These are phyloP conservation scores for Symphodus melops DNA, from an alignment of 2,113 vertebrate species.

Conservation along the genomic window DNA sequence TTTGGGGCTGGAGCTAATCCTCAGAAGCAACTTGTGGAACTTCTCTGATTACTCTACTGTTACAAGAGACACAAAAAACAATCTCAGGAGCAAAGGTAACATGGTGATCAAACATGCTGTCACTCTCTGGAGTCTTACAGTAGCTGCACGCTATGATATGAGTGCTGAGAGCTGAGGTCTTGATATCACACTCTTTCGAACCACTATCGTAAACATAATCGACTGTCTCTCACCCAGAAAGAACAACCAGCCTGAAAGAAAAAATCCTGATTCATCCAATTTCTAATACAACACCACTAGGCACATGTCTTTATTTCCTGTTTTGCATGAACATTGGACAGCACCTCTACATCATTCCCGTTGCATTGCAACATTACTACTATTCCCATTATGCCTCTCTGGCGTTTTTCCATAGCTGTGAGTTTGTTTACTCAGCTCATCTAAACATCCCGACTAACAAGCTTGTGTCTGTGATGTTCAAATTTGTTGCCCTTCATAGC, in stretches of 20 bases:
- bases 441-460: slow-evolving; percentile 69
- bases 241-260: slow-evolving; percentile 16
- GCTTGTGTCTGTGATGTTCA: slow-evolving; percentile 62
- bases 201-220: slow-evolving; percentile 37
- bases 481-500: slow-evolving; percentile 70
- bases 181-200: slow-evolving; percentile 19
- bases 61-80: slow-evolving; percentile 44
- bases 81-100: slow-evolving; percentile 44
- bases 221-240: slow-evolving; percentile 18
- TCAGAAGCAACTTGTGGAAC: slow-evolving; percentile 50
- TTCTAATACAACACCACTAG: slow-evolving; percentile 37
- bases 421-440: slow-evolving; percentile 71
- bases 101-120: slow-evolving; percentile 43
- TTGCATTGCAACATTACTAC: slow-evolving; percentile 54
- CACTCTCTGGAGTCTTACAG: slow-evolving; percentile 34
- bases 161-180: slow-evolving; percentile 27
- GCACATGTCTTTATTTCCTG: slow-evolving; percentile 24
- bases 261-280: slow-evolving; percentile 21
- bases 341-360: slow-evolving; percentile 22
- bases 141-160: slow-evolving; percentile 16
- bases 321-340: slow-evolving; percentile 36
- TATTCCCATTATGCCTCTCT: slow-evolving; percentile 51
- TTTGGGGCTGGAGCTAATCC: slow-evolving; percentile 42
- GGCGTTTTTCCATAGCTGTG: slow-evolving; percentile 59
- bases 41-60: slow-evolving; percentile 59